phyloP scores from a whole-genome alignment of 2,888 invertebrate species.

The Diaprepes abbreviatus region DNA sequence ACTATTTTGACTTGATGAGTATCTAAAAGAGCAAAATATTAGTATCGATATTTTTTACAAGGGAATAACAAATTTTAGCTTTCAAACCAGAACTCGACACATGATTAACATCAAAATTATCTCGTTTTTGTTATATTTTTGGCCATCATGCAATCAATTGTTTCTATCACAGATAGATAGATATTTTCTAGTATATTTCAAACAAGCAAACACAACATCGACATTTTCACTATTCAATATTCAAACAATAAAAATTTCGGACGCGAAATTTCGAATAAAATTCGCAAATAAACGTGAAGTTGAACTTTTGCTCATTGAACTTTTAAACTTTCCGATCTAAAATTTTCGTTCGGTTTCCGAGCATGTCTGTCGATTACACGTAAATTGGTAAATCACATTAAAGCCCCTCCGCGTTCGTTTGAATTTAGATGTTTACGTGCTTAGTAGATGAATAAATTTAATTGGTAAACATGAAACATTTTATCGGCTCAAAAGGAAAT shows the following conservation, averaged over 20 bases:
- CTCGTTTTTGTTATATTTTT: too few relatives aligned
- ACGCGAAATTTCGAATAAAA: neutral
- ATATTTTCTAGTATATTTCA: too few relatives aligned
- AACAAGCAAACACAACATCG: too few relatives aligned
- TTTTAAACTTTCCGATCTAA: slow-evolving; percentile 2
- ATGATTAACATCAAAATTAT: too few relatives aligned
- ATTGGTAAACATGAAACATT: neutral
- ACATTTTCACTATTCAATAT: neutral
- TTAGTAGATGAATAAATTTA: neutral
- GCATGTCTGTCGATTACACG: slow-evolving; percentile 9
- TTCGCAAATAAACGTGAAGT: neutral
- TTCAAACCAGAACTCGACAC: too few relatives aligned
- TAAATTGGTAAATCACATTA: slow-evolving; percentile 9
- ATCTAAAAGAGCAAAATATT: too few relatives aligned
- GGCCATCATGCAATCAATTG: too few relatives aligned
- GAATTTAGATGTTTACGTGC: slow-evolving; percentile 3
- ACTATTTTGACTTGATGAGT: too few relatives aligned
- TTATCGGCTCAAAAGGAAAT: neutral
- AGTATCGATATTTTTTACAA: too few relatives aligned
- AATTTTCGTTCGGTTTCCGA: neutral
- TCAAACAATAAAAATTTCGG: neutral
- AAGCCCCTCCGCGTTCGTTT: neutral
- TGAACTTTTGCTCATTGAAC: neutral
- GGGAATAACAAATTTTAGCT: too few relatives aligned
- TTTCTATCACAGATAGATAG: too few relatives aligned